phyloP scores from a whole-genome alignment of 2,888 invertebrate species.

The Cecidostiba fungosa region DNA sequence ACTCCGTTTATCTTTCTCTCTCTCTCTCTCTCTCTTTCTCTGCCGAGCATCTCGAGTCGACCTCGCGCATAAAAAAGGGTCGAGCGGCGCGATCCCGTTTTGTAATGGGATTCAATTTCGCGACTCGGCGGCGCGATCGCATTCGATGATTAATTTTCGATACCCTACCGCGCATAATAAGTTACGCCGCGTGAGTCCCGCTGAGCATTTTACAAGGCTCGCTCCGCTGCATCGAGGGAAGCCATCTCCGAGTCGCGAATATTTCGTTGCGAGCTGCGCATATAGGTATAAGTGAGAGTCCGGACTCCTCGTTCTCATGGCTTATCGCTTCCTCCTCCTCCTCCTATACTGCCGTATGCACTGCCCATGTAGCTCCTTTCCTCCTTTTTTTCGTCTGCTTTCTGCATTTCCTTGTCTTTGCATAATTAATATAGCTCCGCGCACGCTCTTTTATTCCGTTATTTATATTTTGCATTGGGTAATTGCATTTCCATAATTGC shows the following conservation, averaged over 20 bases:
- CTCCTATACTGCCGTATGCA: background rate
- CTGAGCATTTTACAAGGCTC: conserved; percentile 52
- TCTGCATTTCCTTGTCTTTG: conserved; percentile 45
- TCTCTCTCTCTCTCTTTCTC: conserved; percentile 6
- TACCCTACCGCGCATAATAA: conserved; percentile 67
- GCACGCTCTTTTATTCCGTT: conserved; percentile 38
- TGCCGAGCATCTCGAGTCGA: background rate
- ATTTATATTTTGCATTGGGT: conserved; percentile 42
- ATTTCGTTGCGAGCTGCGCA: conserved; percentile 29
- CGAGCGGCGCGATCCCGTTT: conserved; percentile 54
- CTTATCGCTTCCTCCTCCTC: conserved; percentile 34
- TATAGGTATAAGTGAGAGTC: background rate
- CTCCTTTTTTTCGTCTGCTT: conserved; percentile 8
- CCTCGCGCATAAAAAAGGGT: background rate
- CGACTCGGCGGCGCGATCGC: conserved; percentile 64
- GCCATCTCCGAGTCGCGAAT: conserved; percentile 30
- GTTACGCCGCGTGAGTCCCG: conserved; percentile 68
- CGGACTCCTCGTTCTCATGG: conserved; percentile 47
- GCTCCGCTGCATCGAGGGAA: background rate
- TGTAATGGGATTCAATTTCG: conserved; percentile 68
- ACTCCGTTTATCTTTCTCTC: background rate
- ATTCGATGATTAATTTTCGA: conserved; percentile 68
- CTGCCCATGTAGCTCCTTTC: background rate
- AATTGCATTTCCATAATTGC: conserved; percentile 54
- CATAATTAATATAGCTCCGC: conserved; percentile 52